A percentile compares a stretch with the other conserved stretches of the same genome.
Evolutionary conservation across 2,113 vertebrate species (phyloP).

Genomic region (Harpagus bidentatus): DNA sequence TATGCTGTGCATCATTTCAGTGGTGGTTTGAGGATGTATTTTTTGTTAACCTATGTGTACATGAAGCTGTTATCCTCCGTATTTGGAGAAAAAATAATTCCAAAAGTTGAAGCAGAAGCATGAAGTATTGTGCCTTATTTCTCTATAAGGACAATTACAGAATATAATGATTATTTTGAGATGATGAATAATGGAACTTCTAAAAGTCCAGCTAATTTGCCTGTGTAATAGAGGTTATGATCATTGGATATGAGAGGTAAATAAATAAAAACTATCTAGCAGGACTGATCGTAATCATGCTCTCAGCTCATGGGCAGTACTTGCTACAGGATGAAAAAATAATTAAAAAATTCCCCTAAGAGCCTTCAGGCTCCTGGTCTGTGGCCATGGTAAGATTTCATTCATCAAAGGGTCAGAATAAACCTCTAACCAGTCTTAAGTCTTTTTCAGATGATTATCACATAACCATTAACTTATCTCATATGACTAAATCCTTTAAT

Average conservation of each 20-base stretch:
- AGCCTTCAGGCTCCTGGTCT: neutral
- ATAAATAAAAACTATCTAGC: conserved; percentile 9
- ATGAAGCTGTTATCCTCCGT: neutral
- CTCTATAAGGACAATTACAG: neutral
- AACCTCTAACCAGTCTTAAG: neutral
- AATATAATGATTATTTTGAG: conserved; percentile 1
- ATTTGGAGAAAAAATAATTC: neutral
- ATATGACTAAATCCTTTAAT: neutral
- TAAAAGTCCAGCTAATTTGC: neutral
- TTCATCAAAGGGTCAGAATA: neutral
- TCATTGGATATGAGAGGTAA: neutral
- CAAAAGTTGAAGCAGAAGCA: neutral
- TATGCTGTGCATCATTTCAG: conserved; percentile 54
- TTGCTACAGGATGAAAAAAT: neutral
- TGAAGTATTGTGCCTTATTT: neutral
- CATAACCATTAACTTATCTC: neutral
- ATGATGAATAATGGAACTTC: conserved; percentile 8
- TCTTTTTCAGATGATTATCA: neutral
- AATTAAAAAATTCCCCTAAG: neutral
- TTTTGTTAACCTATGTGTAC: neutral
- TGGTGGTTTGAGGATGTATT: neutral
- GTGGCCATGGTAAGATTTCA: neutral
- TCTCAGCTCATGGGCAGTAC: neutral
- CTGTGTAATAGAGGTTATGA: neutral
- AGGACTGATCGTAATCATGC: neutral